Percentiles rank a stretch among this genome's conserved stretches.
phyloP scores from a whole-genome alignment of 2,888 invertebrate genomes.

The Drosophila cognata region DNA sequence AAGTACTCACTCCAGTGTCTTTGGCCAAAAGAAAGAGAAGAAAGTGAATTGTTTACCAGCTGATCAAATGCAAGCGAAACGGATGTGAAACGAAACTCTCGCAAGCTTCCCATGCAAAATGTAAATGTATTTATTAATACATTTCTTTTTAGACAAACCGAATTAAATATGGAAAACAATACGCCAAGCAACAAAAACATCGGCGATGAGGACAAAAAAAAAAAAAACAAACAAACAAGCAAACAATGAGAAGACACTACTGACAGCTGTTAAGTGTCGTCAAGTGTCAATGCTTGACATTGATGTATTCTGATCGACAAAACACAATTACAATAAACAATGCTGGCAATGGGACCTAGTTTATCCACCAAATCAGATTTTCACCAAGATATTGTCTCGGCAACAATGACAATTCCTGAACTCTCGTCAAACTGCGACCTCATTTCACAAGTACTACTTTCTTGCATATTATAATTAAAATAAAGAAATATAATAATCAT shows the following conservation, averaged over 20 bases:
- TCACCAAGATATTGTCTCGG: constrained; percentile 1
- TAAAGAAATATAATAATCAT: neutral
- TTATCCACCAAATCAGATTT: constrained; percentile 13
- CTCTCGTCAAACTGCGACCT: constrained; percentile 1
- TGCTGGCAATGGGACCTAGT: constrained; percentile 41
- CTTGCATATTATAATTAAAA: neutral
- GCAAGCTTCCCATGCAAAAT: constrained; percentile 20
- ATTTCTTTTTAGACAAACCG: constrained; percentile 36
- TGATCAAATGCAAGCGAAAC: constrained; percentile 60
- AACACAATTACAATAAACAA: constrained; percentile 66
- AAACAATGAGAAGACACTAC: constrained; percentile 12
- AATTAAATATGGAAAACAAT: constrained; percentile 52
- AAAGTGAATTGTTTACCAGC: constrained; percentile 71
- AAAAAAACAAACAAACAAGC: neutral
- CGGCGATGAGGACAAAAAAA: neutral
- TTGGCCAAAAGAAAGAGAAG: constrained; percentile 44
- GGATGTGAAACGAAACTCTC: constrained; percentile 65
- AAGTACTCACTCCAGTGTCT: constrained; percentile 47
- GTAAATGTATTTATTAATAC: constrained; percentile 17
- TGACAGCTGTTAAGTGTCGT: constrained; percentile 78
- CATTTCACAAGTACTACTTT: neutral
- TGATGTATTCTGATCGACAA: constrained; percentile 67
- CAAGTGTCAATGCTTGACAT: constrained; percentile 65
- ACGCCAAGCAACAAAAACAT: constrained; percentile 29
- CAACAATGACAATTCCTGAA: neutral